Percentiles rank a stretch among this genome's conserved stretches.
phyloP scores from a whole-genome alignment of 2,797 vertebrate genomes.

The Buphagus erythrorhynchus region DNA sequence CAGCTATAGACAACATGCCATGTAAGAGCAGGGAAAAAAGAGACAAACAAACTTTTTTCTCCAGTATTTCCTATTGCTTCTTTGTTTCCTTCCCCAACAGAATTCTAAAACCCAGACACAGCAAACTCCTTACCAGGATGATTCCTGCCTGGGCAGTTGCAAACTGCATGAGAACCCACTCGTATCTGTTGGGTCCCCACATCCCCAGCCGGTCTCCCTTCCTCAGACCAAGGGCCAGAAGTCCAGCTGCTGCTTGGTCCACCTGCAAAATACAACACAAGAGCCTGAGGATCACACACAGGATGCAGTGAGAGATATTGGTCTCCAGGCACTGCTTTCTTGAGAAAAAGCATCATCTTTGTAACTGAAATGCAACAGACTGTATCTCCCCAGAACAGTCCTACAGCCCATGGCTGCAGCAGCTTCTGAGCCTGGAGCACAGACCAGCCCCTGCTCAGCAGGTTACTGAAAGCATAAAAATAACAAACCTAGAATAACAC shows the following conservation, averaged over 20 bases:
- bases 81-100: neutral
- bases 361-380: neutral
- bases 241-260: constrained; percentile 84
- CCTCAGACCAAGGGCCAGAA: constrained; percentile 86
- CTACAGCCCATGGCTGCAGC: neutral
- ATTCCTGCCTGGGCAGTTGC: constrained; percentile 90
- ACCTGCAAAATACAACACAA: constrained; percentile 76
- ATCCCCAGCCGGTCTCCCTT: constrained; percentile 88
- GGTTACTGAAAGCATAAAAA: neutral
- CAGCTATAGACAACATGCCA: neutral
- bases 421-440: neutral
- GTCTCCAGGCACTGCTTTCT: neutral
- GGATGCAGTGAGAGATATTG: neutral
- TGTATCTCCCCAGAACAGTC: neutral
- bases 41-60: neutral
- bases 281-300: neutral
- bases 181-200: constrained; percentile 91
- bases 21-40: neutral
- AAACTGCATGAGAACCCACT: constrained; percentile 90
- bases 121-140: constrained; percentile 84
- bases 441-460: neutral
- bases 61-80: neutral
- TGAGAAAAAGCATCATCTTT: neutral
- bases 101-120: neutral
- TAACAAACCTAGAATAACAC: neutral